Base-by-base conservation (phyloP, 2,888 invertebrate species). In the Leptinotarsa tumamoca region DNA sequence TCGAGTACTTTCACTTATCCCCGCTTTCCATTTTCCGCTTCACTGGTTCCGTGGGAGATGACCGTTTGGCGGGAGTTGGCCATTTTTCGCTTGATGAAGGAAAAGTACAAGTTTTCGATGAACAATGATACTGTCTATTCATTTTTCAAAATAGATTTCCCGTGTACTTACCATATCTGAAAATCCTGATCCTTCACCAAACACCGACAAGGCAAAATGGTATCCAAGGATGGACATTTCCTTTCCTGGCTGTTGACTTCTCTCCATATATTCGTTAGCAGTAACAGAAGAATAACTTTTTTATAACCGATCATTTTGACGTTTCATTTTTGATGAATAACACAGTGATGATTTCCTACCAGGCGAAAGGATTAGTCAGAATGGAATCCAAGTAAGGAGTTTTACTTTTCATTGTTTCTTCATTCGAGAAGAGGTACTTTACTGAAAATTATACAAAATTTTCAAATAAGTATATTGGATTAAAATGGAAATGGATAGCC, bases 131-230 rank as follows among this genome's bases (percentile, higher is more conserved):
- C 43, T 10, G 2, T 10, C 10, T 43, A 33, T 43, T 43, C 10
- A 43, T 43, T 43, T 43, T 43, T 43, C 43, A 0, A 13, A 43
- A 10, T 0, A 10, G 3, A 43, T 43, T 43, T 43, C 10, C 43
- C 43, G 43, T 43, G 43, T 43, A 71, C 86, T 89, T 89, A 95
- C 96, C 96, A 96, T 90, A 96, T 94, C 90, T 96, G 96, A 82
- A 94, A 90, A 84, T 96, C 95, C 85, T 94, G 93, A 83, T 92
- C 92, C 67, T 94, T 91, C 79, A 93, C 91, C 49, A 95, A 92
- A 87, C 96, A 96, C 82, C 95, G 92, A 87, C 96, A 96, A 33
- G 96, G 96, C 74, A 94, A 88, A 83, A 96, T 95, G 67, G 91
- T 90, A 84, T 95, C 95, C 77, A 95, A 93, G 43, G 92, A 90